Base-by-base conservation (phyloP, 2,113 vertebrate species). In the Hemibagrus wyckioides region DNA sequence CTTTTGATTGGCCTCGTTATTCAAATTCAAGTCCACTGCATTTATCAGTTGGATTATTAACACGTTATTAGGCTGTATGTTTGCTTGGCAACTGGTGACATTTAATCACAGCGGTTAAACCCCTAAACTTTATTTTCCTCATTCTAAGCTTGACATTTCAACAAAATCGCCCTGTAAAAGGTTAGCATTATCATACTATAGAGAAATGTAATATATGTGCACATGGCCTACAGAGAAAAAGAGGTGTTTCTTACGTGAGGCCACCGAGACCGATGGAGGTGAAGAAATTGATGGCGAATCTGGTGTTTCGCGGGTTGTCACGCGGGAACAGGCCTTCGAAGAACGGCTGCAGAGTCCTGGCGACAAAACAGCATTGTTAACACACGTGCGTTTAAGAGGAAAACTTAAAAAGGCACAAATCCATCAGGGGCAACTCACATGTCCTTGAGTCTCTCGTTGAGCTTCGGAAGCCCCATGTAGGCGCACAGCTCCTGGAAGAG, bases 261-360 rank as follows among this genome's bases (percentile, higher is more conserved):
- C 98, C 98, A 92, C 98, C 98, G 87, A 99, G 97, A 67, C 98
- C 98, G 87, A 99, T 99, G 2, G 98, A 99, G 57, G 98, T 99
- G 93, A 99, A 99, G 95, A 99, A 99, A 93, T 99, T 99, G 93
- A 99, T 99, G 93, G 98, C 98, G 90, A 99, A 99, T 87, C 97
- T 97, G 86, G 98, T 99, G 90, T 99, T 99, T 90, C 98, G 96
- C 90, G 98, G 98, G 91, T 99, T 99, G 91, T 99, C 98, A 44
- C 97, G 97, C 92, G 98, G 98, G 88, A 99, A 94, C 9, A 99
- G 95, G 77, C 98, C 98, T 92, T 99, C 97, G 91, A 99, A 99
- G 95, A 97, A 99, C 0, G 95, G 93, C 88, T 97, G 98, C 56
- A 99, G 91, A 2, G 98, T 99, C 92, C 98, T 99, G 92, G 82